These are phyloP conservation scores for Rhagoletis zephyria DNA, from an alignment of 1,140 invertebrate species.

Conservation along the genomic window DNA sequence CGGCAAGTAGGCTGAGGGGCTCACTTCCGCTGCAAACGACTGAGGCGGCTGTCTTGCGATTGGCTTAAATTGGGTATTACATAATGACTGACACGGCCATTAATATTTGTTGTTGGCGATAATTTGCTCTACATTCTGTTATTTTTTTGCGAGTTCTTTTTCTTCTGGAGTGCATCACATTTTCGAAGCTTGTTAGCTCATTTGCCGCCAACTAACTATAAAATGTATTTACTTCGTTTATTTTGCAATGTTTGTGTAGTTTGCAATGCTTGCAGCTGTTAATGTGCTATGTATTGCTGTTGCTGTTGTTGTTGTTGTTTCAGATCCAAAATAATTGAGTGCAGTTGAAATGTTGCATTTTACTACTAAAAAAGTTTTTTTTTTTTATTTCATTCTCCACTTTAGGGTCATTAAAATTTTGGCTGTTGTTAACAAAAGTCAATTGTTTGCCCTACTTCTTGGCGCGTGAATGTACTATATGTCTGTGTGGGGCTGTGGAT, in stretches of 20 bases:
- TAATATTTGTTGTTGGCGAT: conserved; percentile 20
- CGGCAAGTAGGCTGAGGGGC: background rate
- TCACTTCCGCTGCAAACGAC: background rate
- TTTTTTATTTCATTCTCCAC: background rate
- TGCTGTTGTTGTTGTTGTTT: background rate
- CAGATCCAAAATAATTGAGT: background rate
- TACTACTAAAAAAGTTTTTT: background rate
- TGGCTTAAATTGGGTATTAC: conserved; percentile 34
- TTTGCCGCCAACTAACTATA: conserved; percentile 15
- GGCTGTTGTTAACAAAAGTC: background rate
- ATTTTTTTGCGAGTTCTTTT: too few relatives aligned
- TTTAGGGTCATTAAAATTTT: conserved; percentile 21
- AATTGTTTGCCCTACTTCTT: conserved; percentile 1
- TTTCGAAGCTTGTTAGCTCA: conserved; percentile 16
- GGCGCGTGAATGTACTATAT: background rate
- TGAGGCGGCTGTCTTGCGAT: background rate
- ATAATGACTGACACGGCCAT: conserved; percentile 29
- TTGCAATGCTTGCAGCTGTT: background rate
- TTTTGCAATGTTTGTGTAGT: too few relatives aligned
- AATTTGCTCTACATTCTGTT: conserved; percentile 10
- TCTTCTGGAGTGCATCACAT: background rate
- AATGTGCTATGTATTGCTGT: too few relatives aligned
- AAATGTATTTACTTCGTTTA: background rate
- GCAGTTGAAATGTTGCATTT: conserved; percentile 1
- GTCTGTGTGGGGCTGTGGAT: too few relatives aligned